Conservation (phyloP, 1,140 invertebrate genomes). For the Brachionus rotundiformis region DNA sequence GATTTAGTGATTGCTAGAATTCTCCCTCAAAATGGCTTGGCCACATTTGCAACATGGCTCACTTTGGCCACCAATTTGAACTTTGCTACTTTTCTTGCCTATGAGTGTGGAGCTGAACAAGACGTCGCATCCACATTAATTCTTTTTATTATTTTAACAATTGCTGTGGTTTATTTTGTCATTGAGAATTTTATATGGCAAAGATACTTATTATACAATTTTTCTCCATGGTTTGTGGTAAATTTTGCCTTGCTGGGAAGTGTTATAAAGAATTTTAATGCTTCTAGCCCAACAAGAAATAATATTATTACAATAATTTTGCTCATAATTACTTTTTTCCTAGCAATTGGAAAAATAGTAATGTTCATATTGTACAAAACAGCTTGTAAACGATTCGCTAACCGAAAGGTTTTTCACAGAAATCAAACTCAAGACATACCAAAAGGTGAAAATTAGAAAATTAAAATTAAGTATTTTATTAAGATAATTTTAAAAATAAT, state of each 20-base stretch:
- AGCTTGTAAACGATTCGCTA: not conserved
- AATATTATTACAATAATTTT: slow-evolving; percentile 49
- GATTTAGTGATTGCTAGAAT: slow-evolving; percentile 57
- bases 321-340: slow-evolving; percentile 10
- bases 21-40: slow-evolving; percentile 60
- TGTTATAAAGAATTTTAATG: slow-evolving; percentile 40
- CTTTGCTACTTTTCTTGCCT: slow-evolving; percentile 56
- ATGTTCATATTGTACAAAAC: slow-evolving; percentile 35
- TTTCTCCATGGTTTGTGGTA: slow-evolving; percentile 58
- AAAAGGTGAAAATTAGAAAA: not conserved
- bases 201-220: slow-evolving; percentile 56
- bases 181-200: slow-evolving; percentile 57
- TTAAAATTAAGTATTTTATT: not conserved
- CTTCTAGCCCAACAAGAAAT: slow-evolving; percentile 23
- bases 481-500: too few species aligned
- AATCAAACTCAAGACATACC: not conserved
- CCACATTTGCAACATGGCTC: slow-evolving; percentile 59
- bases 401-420: not conserved
- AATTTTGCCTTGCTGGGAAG: slow-evolving; percentile 57
- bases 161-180: slow-evolving; percentile 55
- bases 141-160: slow-evolving; percentile 53
- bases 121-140: slow-evolving; percentile 54
- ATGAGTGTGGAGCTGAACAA: slow-evolving; percentile 51
- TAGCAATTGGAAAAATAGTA: slow-evolving; percentile 25
- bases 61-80: slow-evolving; percentile 59